Percentiles rank a stretch among this genome's conserved stretches.
phyloP scores from a whole-genome alignment of 2,888 invertebrate genomes.

The Electrophaes corylata region DNA sequence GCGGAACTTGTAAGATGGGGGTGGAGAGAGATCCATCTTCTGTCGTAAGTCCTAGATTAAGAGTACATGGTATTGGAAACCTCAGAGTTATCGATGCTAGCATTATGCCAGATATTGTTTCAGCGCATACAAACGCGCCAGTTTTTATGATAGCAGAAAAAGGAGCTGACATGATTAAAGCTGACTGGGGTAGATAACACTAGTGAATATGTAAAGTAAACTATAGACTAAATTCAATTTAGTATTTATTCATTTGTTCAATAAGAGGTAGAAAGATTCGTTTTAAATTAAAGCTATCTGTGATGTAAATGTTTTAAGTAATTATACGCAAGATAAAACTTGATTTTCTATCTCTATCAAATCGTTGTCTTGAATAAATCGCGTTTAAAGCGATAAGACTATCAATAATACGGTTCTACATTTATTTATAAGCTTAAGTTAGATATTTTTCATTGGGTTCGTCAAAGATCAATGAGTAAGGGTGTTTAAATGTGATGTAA shows the following conservation, averaged over 20 bases:
- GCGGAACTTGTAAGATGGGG: conserved; percentile 88
- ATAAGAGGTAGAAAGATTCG: conserved; percentile 8
- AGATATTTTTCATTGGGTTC: no score
- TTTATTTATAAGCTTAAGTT: not conserved
- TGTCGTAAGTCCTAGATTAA: conserved; percentile 86
- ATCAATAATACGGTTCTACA: not conserved
- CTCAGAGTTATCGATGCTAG: conserved; percentile 91
- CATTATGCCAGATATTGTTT: conserved; percentile 90
- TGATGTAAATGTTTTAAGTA: conserved; percentile 41
- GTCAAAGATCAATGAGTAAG: no score
- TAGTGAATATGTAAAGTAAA: not conserved
- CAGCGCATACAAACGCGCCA: conserved; percentile 91
- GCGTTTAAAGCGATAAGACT: not conserved
- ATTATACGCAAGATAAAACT: not conserved
- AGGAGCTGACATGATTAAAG: conserved; percentile 88
- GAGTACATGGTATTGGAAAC: conserved; percentile 86
- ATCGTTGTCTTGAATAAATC: not conserved
- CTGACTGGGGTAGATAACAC: conserved; percentile 68
- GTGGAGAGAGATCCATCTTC: conserved; percentile 79
- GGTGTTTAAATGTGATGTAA: no score
- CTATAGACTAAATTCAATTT: conserved; percentile 1
- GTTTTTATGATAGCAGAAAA: conserved; percentile 93
- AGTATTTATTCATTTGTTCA: conserved; percentile 23
- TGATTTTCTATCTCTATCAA: not conserved
- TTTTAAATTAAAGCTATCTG: conserved; percentile 41